These are phyloP conservation scores for Deilephila elpenor DNA, from an alignment of 2,888 invertebrate species.

Conservation along the genomic window DNA sequence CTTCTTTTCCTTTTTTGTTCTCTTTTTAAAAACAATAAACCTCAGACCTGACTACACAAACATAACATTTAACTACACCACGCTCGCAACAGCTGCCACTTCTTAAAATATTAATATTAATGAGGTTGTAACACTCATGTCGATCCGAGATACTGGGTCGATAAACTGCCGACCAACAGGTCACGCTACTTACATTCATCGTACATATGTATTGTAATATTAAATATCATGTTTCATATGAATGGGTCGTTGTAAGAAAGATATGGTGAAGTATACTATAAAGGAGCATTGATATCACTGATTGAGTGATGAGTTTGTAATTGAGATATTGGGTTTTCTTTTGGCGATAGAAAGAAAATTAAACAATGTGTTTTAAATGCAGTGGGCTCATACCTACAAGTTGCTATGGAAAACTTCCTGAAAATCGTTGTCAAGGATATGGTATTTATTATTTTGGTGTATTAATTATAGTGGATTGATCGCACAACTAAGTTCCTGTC, in stretches of 20 bases:
- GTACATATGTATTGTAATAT: slow-evolving; percentile 27
- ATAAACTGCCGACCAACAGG: slow-evolving; percentile 48
- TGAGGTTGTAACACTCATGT: slow-evolving; percentile 34
- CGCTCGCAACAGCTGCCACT: slow-evolving; percentile 17
- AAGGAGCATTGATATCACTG: too few relatives aligned
- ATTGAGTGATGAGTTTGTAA: too few relatives aligned
- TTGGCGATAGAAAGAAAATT: too few relatives aligned
- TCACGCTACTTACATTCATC: slow-evolving; percentile 43
- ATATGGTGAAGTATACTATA: neutral
- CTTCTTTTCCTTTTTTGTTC: neutral
- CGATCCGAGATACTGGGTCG: slow-evolving; percentile 49
- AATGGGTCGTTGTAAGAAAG: neutral
- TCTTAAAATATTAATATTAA: slow-evolving; percentile 29
- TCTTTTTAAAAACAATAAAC: too few relatives aligned
- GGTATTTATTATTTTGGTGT: too few relatives aligned
- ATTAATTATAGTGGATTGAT: too few relatives aligned
- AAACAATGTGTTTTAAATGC: too few relatives aligned
- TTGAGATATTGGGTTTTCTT: too few relatives aligned
- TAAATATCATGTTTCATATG: neutral
- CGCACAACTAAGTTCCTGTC: too few relatives aligned
- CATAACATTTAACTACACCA: neutral
- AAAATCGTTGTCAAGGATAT: too few relatives aligned
- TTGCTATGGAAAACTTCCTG: too few relatives aligned
- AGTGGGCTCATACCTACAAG: too few relatives aligned
- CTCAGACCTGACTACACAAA: neutral